Base-by-base conservation (phyloP, 2,888 invertebrate species). In the Euplagia quadripunctaria region DNA sequence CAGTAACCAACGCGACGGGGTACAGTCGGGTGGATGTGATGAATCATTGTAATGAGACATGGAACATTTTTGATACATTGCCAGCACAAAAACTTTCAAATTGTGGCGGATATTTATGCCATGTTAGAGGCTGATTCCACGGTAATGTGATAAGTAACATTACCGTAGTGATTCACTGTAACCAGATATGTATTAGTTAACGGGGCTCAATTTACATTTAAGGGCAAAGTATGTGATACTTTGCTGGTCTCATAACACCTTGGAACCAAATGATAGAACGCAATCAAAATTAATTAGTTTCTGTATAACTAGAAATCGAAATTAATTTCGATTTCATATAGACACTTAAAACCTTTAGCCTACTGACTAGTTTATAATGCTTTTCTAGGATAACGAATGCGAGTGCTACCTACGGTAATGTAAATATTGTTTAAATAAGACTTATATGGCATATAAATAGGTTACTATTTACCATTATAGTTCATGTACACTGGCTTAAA, bases 11-110 rank as follows among this genome's bases (percentile, higher is more conserved):
- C 16, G n/a, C 67, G 31, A 55, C 43, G 17, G 14, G 51, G 55
- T 55, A 20, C 52, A 52, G 51, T 41, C 66, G n/a, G 4, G 31
- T 51, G 17, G 66, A 7, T 51, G 46, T 68, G 58, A 58, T 68
- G 68, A 68, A 68, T 68, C 58, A 68, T 20, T 46, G 58, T 58
- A 61, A 14, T 46, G 46, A 58, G 43, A 65, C 71, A 42, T 64
- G 70, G 42, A 55, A 65, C 42, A 46, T 52, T 43, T 71, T 52
- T 71, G 70, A 64, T 64, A 64, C 71, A 58, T 71, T 55, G 64
- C 71, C 64, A 74, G 51, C 63, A 67, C 66, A 68, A 51, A 61
- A 43, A 51, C 16, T 70, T 64, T 49, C n/a, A 20, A 52, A 63
- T 64, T 49, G 49, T 17, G 9, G 49, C n/a, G 49, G 41, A 63